Evolutionary conservation across 2,797 vertebrate species (phyloP).

Genomic region (Smutsia gigantea): DNA sequence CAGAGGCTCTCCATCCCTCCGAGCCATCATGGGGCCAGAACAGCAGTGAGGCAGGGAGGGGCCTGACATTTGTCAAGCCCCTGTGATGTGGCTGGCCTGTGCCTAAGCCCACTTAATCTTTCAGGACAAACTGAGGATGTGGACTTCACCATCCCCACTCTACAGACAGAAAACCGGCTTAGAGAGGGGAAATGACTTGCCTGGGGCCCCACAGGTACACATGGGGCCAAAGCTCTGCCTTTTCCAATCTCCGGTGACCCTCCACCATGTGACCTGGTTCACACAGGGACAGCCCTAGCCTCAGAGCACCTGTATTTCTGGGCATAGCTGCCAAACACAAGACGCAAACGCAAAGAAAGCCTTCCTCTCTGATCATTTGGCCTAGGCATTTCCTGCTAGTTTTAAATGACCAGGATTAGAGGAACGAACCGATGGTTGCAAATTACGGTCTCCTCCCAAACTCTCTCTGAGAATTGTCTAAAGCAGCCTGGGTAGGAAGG

Average conservation of each 20-base stretch:
- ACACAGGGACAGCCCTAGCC: not conserved
- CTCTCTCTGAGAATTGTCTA: fast-evolving
- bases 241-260: fast-evolving
- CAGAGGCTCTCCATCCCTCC: not conserved
- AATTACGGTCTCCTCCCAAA: not conserved
- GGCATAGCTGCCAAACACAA: not conserved
- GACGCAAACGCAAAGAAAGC: not conserved
- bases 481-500: not conserved
- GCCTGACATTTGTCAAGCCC: not conserved
- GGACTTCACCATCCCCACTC: too few species aligned
- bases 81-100: too few species aligned
- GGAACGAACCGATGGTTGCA: fast-evolving
- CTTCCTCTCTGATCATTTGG: not conserved
- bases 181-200: not conserved
- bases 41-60: not conserved
- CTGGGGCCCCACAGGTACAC: not conserved
- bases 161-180: not conserved
- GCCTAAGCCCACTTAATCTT: not conserved
- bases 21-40: fast-evolving
- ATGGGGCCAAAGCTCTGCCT: not conserved
- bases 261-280: not conserved
- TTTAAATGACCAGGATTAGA: fast-evolving
- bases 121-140: not conserved
- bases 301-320: fast-evolving
- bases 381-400: not conserved